Evolutionary conservation across 53 echinoderm and acorn worm genomes (phyloP), one percentile per base, ranked within the genome.

Genomic region (Luidia sarsii): DNA sequence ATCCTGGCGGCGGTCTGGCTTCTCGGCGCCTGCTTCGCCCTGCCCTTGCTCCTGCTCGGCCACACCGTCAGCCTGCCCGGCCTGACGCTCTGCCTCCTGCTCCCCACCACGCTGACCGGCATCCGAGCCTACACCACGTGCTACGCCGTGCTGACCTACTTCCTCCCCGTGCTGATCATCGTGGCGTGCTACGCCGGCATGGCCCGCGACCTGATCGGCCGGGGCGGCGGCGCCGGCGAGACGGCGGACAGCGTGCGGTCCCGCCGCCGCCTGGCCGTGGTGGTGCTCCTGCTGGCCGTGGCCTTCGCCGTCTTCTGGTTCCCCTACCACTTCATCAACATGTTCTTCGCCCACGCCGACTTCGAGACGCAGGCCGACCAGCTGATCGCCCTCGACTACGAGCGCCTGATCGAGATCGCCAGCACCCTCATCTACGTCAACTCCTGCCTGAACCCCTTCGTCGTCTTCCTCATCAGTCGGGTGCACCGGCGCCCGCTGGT

Each of bases 401-500:
- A 33, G 37, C 72, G 72, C 20, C 38, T 72, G 18, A 11, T 25
- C 0, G 72, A 72, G 56, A 72, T 72, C 19, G 72, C 72, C 56
- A 36, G 56, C 24, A 38, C 55, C 24, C 39, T 72, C 1, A 56
- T 56, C 24, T 72, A 55, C 21, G 72, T 39, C 38, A 72, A 72
- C 33, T 72, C 72, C 54, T 72, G 56, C 19, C 56, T 72, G 36
- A 72, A 72, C 27, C 72, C 72, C 23, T 72, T 72, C 38, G 72
- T 72, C 7, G 72, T 72, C 13, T 72, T 72, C 72, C 14, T 72
- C 28, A 35, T 72, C 39, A 72, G 72, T 56, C 11, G 39, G 1
- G 72, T 72, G 13, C 72, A 72, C 16, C 72, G 72, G 36, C 24
- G 56, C 24, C 57, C 72, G 18, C 25, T 72, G 15, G 15, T 57